Evolutionary conservation across 2,113 vertebrate genomes (phyloP).

Genomic region (Glaucidium brasilianum): DNA sequence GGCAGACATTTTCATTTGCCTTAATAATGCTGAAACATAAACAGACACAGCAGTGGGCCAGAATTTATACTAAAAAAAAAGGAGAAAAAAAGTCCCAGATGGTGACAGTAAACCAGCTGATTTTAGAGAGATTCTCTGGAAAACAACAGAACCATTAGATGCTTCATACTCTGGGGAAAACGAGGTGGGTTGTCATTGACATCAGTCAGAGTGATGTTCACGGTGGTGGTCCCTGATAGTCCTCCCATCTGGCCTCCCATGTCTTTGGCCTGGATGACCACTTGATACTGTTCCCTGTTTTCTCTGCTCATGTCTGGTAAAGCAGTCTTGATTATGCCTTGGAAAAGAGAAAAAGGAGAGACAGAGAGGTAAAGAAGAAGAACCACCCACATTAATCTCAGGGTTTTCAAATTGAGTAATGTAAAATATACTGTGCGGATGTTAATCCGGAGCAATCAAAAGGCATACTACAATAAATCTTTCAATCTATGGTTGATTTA

Average conservation of each 20-base stretch:
- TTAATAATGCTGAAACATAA: not conserved
- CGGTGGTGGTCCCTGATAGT: slow-evolving; percentile 90
- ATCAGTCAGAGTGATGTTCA: slow-evolving; percentile 93
- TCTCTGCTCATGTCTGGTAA: slow-evolving; percentile 96
- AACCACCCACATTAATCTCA: not conserved
- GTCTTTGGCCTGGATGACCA: slow-evolving; percentile 97
- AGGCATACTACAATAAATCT: not conserved
- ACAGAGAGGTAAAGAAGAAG: not conserved
- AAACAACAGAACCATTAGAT: not conserved
- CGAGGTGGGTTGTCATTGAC: slow-evolving; percentile 97
- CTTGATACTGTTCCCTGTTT: slow-evolving; percentile 96
- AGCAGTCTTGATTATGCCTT: slow-evolving; percentile 93
- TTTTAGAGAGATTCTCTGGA: not conserved
- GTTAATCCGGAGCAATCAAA: not conserved
- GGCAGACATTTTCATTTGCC: not conserved
- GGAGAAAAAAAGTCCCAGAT: not conserved
- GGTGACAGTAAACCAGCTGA: not conserved
- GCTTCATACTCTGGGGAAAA: slow-evolving; percentile 90
- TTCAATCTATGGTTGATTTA: not conserved
- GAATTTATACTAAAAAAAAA: not conserved
- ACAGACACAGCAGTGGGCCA: not conserved
- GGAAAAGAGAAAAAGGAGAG: not conserved
- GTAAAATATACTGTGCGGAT: not conserved
- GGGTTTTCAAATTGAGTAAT: not conserved
- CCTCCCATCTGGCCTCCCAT: slow-evolving; percentile 99